These are phyloP conservation scores for Halcyon badia DNA, from an alignment of 2,797 vertebrate genomes.

Conservation along the genomic window DNA sequence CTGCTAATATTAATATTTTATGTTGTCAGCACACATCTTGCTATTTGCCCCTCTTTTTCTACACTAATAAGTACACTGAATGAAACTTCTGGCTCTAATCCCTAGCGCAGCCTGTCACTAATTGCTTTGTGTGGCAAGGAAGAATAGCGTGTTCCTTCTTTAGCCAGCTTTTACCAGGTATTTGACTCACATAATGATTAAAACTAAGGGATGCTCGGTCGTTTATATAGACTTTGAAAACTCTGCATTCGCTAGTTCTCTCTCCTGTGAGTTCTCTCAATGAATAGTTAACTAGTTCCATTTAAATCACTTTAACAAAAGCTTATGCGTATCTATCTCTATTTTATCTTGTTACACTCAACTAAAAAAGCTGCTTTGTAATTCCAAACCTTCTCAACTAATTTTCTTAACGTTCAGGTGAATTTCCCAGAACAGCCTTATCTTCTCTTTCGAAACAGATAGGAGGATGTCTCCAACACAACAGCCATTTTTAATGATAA, in stretches of 20 bases:
- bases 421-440: conserved; percentile 63
- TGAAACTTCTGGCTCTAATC: not conserved
- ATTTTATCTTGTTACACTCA: conserved; percentile 31
- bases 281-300: conserved; percentile 25
- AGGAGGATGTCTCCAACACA: conserved; percentile 25
- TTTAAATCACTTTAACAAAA: conserved; percentile 46
- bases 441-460: conserved; percentile 36
- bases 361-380: conserved; percentile 16
- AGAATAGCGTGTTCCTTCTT: not conserved
- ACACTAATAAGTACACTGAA: not conserved
- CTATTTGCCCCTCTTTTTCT: conserved; percentile 25
- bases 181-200: not conserved
- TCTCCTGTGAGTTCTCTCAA: conserved; percentile 1
- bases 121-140: not conserved
- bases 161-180: not conserved
- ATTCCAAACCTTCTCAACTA: conserved; percentile 46
- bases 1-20: conserved; percentile 24
- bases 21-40: conserved; percentile 24
- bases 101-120: not conserved
- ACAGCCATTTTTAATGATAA: conserved; percentile 33
- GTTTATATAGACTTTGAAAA: not conserved
- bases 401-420: conserved; percentile 59
- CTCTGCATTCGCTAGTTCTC: not conserved
- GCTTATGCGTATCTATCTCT: conserved; percentile 28
- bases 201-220: not conserved